Evolutionary conservation across 2,888 invertebrate genomes (phyloP).

Genomic region (Notodonta ziczac): DNA sequence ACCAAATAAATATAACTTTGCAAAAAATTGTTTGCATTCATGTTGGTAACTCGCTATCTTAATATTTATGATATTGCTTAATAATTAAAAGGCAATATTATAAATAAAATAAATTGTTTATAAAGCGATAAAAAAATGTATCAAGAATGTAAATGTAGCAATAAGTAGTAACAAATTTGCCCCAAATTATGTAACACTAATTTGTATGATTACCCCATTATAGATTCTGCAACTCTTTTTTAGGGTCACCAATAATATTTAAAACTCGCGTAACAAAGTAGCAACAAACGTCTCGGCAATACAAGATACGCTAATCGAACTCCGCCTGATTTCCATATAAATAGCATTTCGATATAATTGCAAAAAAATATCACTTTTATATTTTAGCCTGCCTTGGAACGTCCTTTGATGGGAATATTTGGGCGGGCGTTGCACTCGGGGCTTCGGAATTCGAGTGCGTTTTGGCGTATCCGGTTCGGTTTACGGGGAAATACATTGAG

Average conservation of each 20-base stretch:
- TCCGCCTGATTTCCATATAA: slow-evolving; percentile 58
- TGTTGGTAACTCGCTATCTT: not conserved
- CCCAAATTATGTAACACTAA: slow-evolving; percentile 17
- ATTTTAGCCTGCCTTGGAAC: slow-evolving; percentile 45
- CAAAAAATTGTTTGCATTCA: not conserved
- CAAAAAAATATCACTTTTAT: slow-evolving; percentile 37
- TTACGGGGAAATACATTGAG: slow-evolving; percentile 17
- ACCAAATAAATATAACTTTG: too few species aligned
- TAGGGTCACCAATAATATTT: slow-evolving; percentile 22
- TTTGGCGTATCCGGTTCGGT: slow-evolving; percentile 30
- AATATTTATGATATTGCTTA: not conserved
- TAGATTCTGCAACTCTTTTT: slow-evolving; percentile 21
- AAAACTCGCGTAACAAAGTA: slow-evolving; percentile 64
- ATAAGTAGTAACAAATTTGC: slow-evolving; percentile 12
- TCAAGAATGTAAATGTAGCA: slow-evolving; percentile 10
- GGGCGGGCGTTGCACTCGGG: slow-evolving; percentile 39
- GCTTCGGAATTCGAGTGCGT: slow-evolving; percentile 17
- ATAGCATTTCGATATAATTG: slow-evolving; percentile 49
- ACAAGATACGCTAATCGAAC: slow-evolving; percentile 57
- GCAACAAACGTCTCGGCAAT: slow-evolving; percentile 52
- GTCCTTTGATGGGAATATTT: slow-evolving; percentile 50
- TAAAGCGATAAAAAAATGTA: slow-evolving; percentile 13
- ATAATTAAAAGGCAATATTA: not conserved
- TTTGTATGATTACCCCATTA: slow-evolving; percentile 24
- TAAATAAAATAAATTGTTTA: not conserved